These are phyloP conservation scores for Nicator chloris DNA, from an alignment of 2,113 vertebrate species.

Conservation along the genomic window DNA sequence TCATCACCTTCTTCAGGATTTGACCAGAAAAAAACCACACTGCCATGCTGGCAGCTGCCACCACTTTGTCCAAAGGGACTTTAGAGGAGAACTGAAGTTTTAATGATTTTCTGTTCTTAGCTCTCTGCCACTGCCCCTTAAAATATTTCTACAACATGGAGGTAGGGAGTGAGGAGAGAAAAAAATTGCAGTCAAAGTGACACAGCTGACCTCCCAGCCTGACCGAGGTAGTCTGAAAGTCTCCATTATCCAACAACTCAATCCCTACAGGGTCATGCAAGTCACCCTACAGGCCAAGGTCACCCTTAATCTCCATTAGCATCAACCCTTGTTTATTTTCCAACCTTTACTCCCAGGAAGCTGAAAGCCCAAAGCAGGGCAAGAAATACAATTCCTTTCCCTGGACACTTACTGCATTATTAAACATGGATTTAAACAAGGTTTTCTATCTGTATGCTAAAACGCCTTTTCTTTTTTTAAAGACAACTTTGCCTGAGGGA, in stretches of 20 bases:
- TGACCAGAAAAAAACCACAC: not conserved
- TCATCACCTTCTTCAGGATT: not conserved
- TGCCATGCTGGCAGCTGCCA: not conserved
- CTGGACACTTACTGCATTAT: slow-evolving; percentile 21
- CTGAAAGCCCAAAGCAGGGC: not conserved
- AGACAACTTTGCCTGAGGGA: slow-evolving; percentile 29
- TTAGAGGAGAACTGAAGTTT: not conserved
- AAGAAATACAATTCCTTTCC: slow-evolving; percentile 1
- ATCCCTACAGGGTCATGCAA: not conserved
- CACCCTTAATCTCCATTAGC: slow-evolving; percentile 1
- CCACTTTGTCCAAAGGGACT: not conserved
- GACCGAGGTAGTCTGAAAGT: not conserved
- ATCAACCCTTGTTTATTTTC: slow-evolving; percentile 18
- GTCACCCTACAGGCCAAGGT: not conserved
- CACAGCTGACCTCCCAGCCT: not conserved
- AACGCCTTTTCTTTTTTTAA: not conserved
- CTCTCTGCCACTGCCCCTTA: not conserved
- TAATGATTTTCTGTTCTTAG: not conserved
- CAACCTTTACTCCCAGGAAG: slow-evolving; percentile 1
- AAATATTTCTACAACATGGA: not conserved
- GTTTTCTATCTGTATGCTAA: slow-evolving; percentile 18
- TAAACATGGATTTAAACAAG: slow-evolving; percentile 42
- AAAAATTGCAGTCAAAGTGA: not conserved
- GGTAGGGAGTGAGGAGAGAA: not conserved
- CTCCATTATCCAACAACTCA: not conserved